Evolutionary conservation across 2,113 vertebrate species (phyloP), one percentile per base, ranked within the genome.

Genomic region (Xenopus tropicalis): DNA sequence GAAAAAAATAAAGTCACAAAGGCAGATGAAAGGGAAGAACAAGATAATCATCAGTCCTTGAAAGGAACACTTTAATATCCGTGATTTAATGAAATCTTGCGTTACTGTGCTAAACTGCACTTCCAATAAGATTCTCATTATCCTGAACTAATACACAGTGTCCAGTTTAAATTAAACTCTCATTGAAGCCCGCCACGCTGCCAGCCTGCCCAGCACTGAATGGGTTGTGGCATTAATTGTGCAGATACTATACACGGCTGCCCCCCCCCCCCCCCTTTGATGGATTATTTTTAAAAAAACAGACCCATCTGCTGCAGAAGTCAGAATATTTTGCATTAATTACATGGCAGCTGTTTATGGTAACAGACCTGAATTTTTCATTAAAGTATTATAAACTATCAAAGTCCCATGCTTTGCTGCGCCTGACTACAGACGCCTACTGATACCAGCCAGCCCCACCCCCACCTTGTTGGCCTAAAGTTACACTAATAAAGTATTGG

Each of bases 271-370:
- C 17, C 14, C 37, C n/a, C 61, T 66, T 51, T 66, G 48, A 57
- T 66, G 51, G 71, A 73, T 73, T 73, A 66, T 66, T 66, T 57
- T 37, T 37, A 24, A 69, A 29, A 37, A 57, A 57, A 21, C 14
- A 42, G 21, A 23, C 54, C 63, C 71, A 74, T 74, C 71, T 74
- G 71, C 54, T 24, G 63, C 62, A n/a, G 62, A 14, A 73, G 71
- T 57, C 51, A 66, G 24, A 21, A 72, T 29, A 42, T 64, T 66
- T 58, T 57, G 64, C 63, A 59, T 74, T 74, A 59, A 74, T 74
- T 66, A 74, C 52, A 67, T n/a, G 71, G 63, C 64, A 66, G 71
- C 71, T 74, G 71, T 59, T 66, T 48, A 66, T 21, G 17, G 42
- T 66, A 66, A 48, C 64, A 63, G 64, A 67, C 54, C 63, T 48